phyloP scores from a whole-genome alignment of 1,140 invertebrate genomes.

The Drosophila murphyi region DNA sequence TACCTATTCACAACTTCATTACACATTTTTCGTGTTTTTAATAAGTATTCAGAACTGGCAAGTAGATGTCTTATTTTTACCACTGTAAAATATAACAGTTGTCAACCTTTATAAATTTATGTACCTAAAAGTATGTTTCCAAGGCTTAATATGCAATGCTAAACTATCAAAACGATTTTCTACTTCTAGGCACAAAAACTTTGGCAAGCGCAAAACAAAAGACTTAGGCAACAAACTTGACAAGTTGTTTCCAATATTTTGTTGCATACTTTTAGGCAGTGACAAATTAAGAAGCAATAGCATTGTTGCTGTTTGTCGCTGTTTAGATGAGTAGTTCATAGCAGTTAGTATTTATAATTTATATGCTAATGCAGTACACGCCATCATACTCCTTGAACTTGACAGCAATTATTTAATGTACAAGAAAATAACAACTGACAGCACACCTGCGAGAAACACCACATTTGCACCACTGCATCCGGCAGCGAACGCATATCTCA shows the following conservation, averaged over 20 bases:
- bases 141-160: no score
- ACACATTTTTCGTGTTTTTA: no score
- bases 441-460: conserved; percentile 5
- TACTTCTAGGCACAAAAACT: conserved; percentile 19
- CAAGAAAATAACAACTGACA: conserved; percentile 45
- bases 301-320: conserved; percentile 3
- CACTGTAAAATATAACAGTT: background rate
- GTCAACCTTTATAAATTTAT: background rate
- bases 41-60: no score
- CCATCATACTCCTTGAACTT: conserved; percentile 39
- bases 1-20: no score
- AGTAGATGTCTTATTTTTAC: no score
- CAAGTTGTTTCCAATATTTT: background rate
- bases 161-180: background rate
- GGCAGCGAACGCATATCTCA: conserved; percentile 40
- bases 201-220: conserved; percentile 35
- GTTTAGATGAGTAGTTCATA: conserved; percentile 16
- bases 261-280: conserved; percentile 40
- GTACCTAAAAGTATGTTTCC: background rate
- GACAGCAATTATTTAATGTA: conserved; percentile 63
- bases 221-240: conserved; percentile 59
- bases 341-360: conserved; percentile 55
- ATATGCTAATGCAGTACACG: conserved; percentile 56
- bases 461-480: conserved; percentile 45
- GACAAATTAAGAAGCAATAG: background rate